A percentile compares a stretch with the other conserved stretches of the same genome.
These are phyloP conservation scores for Pelagia noctiluca DNA, from an alignment of 30 jellyfish, hydroid and myxozoan genomes.

Conservation along the genomic window DNA sequence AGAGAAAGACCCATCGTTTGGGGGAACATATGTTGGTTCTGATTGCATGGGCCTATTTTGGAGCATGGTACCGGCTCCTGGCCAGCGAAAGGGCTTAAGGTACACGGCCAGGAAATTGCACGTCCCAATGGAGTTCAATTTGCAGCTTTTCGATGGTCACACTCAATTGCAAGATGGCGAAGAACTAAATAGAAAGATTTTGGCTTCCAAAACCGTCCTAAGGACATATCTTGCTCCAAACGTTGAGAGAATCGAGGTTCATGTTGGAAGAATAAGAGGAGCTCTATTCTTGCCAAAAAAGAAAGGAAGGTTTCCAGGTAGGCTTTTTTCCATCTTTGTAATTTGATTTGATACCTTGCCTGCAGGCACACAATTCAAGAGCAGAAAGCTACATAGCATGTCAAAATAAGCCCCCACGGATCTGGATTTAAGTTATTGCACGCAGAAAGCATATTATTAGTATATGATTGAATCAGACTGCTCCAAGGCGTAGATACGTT, in stretches of 20 bases:
- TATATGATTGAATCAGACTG: no score
- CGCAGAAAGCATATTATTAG: no score
- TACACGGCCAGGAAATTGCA: constrained; percentile 8
- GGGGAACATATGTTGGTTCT: constrained; percentile 52
- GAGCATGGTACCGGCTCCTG: constrained; percentile 67
- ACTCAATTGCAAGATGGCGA: constrained; percentile 21
- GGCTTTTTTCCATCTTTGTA: no score
- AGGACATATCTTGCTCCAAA: constrained; percentile 54
- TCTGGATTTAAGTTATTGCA: no score
- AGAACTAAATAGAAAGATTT: not conserved
- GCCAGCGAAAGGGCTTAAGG: constrained; percentile 39
- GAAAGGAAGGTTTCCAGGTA: constrained; percentile 75
- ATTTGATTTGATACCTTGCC: no score
- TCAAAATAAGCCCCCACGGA: no score
- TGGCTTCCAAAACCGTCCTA: constrained; percentile 39
- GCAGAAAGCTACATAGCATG: no score
- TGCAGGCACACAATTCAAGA: no score
- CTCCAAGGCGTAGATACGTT: no score
- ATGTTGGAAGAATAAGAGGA: constrained; percentile 70
- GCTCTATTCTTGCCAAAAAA: constrained; percentile 68
- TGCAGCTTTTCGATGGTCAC: constrained; percentile 41
- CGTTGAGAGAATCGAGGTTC: constrained; percentile 43
- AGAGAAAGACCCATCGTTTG: constrained; percentile 48
- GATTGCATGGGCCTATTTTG: constrained; percentile 72
- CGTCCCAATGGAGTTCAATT: constrained; percentile 28